Conservation (phyloP, 1,140 invertebrate species). For the Agrilus planipennis region DNA sequence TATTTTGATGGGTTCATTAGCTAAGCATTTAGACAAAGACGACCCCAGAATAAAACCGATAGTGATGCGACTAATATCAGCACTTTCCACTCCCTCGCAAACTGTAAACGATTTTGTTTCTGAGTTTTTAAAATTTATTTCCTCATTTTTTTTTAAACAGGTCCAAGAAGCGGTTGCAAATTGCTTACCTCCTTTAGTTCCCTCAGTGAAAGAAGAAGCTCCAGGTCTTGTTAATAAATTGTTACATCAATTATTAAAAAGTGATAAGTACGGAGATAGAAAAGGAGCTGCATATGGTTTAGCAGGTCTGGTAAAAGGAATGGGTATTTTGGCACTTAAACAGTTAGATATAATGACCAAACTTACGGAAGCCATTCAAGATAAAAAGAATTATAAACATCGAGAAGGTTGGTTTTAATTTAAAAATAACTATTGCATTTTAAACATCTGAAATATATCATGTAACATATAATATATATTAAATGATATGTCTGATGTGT, state of each 20-base stretch:
- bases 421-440: not conserved
- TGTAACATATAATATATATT: not conserved
- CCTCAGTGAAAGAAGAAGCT: slow-evolving; percentile 82
- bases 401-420: slow-evolving; percentile 59
- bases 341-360: slow-evolving; percentile 93
- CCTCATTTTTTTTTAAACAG: too few species aligned
- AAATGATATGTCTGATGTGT: not conserved
- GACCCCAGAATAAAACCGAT: slow-evolving; percentile 86
- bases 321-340: slow-evolving; percentile 91
- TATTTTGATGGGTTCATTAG: slow-evolving; percentile 91
- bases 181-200: slow-evolving; percentile 87
- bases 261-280: slow-evolving; percentile 93
- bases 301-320: slow-evolving; percentile 84
- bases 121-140: slow-evolving; percentile 3
- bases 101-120: too few species aligned
- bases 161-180: slow-evolving; percentile 97
- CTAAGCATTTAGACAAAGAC: slow-evolving; percentile 84
- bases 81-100: slow-evolving; percentile 92
- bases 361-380: slow-evolving; percentile 87
- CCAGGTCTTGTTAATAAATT: slow-evolving; percentile 79
- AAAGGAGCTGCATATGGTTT: slow-evolving; percentile 85
- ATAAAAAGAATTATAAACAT: slow-evolving; percentile 90
- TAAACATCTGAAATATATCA: not conserved
- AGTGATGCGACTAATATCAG: slow-evolving; percentile 77
- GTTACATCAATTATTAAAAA: slow-evolving; percentile 77